Percentiles rank a stretch among this genome's conserved stretches.
Evolutionary conservation across 2,888 invertebrate genomes (phyloP).

Genomic region (Tetragnatha montana): DNA sequence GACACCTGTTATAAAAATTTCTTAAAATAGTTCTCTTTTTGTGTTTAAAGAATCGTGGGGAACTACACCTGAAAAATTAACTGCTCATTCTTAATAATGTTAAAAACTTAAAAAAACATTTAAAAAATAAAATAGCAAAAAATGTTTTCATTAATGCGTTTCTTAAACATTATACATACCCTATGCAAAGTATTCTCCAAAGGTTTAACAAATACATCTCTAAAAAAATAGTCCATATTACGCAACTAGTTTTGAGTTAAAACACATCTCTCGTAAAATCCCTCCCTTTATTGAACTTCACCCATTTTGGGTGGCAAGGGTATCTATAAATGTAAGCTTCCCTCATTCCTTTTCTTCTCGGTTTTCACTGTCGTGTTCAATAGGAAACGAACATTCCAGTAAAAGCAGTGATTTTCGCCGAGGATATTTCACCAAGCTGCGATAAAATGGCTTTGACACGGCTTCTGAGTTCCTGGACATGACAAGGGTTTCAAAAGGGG

Average conservation of each 20-base stretch:
- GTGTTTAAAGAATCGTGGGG: no score
- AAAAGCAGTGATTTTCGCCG: conserved; percentile 59
- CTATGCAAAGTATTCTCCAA: neutral
- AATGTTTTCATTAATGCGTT: neutral
- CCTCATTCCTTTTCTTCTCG: conserved; percentile 25
- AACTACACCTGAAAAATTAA: no score
- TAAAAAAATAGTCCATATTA: neutral
- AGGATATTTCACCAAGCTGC: conserved; percentile 49
- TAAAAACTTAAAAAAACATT: no score
- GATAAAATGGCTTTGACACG: conserved; percentile 58
- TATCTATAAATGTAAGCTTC: neutral
- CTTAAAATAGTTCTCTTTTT: no score
- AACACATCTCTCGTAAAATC: neutral
- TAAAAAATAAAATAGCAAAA: no score
- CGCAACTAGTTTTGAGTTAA: neutral
- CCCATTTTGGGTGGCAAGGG: neutral
- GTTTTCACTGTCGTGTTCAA: conserved; percentile 40
- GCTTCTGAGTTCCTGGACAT: conserved; percentile 44
- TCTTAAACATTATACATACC: neutral
- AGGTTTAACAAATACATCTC: neutral
- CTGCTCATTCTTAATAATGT: no score
- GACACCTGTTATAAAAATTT: no score
- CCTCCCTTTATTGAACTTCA: neutral
- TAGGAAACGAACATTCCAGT: conserved; percentile 49
- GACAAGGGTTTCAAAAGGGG: conserved; percentile 50